Percentiles rank a stretch among this genome's conserved stretches.
These are phyloP conservation scores for Lagocephalus sceleratus DNA, from an alignment of 2,797 vertebrate genomes.

Conservation along the genomic window DNA sequence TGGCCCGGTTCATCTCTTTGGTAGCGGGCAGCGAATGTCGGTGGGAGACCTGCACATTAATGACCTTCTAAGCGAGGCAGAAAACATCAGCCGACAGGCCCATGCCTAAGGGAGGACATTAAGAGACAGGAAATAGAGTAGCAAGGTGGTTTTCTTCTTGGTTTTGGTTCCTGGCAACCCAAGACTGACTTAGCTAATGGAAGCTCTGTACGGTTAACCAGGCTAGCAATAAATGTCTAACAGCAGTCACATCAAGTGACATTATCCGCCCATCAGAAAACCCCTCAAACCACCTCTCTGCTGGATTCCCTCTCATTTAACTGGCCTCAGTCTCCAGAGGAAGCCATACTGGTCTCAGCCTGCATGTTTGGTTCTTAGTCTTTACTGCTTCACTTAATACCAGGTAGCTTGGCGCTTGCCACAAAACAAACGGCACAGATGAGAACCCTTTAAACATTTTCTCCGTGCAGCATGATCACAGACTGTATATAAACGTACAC, in stretches of 20 bases:
- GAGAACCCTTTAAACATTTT: no score
- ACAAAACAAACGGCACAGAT: no score
- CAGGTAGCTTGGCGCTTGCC: no score
- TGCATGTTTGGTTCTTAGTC: no score
- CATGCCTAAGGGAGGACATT: neutral
- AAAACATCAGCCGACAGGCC: neutral
- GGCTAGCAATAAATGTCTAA: neutral
- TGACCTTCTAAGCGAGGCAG: neutral
- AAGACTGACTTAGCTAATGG: neutral
- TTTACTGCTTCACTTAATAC: no score
- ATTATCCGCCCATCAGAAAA: neutral
- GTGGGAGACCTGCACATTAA: no score
- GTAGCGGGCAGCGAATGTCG: no score
- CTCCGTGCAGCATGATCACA: no score
- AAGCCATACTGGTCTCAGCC: no score
- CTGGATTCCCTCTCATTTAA: neutral
- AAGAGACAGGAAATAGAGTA: neutral
- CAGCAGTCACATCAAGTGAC: conserved; percentile 1
- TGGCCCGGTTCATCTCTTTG: no score
- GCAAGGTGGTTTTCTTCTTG: neutral
- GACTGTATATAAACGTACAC: no score
- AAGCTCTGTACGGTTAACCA: neutral
- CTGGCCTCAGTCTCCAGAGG: neutral
- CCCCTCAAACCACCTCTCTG: neutral
- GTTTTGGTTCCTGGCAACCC: neutral